A percentile compares a stretch with the other conserved stretches of the same genome.
phyloP scores from a whole-genome alignment of 2,113 vertebrate species.

The Rhegmatorhina hoffmannsi region DNA sequence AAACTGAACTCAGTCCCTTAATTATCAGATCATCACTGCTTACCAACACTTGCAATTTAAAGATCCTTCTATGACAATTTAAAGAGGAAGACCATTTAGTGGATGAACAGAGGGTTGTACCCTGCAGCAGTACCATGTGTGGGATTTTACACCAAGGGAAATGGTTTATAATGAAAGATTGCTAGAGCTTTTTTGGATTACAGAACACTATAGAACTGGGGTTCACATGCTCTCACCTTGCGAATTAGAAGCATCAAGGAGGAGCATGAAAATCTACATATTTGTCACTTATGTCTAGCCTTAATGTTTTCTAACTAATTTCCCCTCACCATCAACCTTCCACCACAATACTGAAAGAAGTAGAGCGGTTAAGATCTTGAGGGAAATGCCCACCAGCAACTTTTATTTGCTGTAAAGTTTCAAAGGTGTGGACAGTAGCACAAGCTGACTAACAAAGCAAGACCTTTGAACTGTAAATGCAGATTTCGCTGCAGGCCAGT shows the following conservation, averaged over 20 bases:
- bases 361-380: neutral
- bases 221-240: neutral
- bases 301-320: neutral
- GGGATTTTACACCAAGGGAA: neutral
- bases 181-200: neutral
- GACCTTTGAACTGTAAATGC: fast-evolving
- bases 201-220: neutral
- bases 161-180: neutral
- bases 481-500: neutral
- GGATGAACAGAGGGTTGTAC: neutral
- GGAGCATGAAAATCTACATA: neutral
- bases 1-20: neutral
- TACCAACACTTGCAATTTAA: neutral
- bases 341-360: neutral
- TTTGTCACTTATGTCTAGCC: neutral
- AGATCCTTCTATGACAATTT: neutral
- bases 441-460: neutral
- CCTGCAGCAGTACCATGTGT: neutral
- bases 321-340: neutral
- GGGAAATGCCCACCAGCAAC: neutral
- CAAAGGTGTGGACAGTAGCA: neutral
- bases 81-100: neutral
- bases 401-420: neutral
- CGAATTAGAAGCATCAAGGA: neutral
- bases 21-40: neutral